phyloP scores from a whole-genome alignment of 2,797 vertebrate genomes.

The Bufotes viridis region DNA sequence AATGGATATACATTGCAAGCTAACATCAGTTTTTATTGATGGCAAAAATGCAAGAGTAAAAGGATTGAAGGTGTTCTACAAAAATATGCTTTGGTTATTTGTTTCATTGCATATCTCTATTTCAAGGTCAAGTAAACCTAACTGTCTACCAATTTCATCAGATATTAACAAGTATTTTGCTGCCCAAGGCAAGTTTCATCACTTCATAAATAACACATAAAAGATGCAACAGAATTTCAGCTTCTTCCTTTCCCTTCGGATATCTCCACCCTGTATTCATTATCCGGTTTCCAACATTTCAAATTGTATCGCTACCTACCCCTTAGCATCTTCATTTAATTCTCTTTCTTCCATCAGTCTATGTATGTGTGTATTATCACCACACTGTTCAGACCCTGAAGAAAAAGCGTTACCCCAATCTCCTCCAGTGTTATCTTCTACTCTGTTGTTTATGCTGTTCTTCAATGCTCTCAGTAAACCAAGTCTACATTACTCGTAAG shows the following conservation, averaged over 20 bases:
- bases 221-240: conserved; percentile 50
- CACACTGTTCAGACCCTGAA: conserved; percentile 15
- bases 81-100: conserved; percentile 35
- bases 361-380: conserved; percentile 35
- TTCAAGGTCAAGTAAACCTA: conserved; percentile 55
- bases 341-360: conserved; percentile 42
- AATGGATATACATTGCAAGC: neutral
- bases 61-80: conserved; percentile 16
- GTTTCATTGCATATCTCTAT: conserved; percentile 47
- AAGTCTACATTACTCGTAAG: neutral
- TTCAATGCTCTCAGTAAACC: conserved; percentile 1
- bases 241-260: conserved; percentile 43
- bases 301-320: conserved; percentile 29
- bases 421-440: neutral
- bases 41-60: neutral
- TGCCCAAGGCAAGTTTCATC: conserved; percentile 52
- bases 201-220: conserved; percentile 55
- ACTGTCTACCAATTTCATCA: conserved; percentile 55
- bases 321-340: conserved; percentile 45
- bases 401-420: conserved; percentile 21
- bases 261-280: conserved; percentile 42
- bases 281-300: conserved; percentile 41
- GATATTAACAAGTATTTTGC: conserved; percentile 50
- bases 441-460: neutral
- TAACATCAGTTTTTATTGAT: neutral